Base-by-base conservation (phyloP, 2,888 invertebrate species). In the Drosophila cognata region DNA sequence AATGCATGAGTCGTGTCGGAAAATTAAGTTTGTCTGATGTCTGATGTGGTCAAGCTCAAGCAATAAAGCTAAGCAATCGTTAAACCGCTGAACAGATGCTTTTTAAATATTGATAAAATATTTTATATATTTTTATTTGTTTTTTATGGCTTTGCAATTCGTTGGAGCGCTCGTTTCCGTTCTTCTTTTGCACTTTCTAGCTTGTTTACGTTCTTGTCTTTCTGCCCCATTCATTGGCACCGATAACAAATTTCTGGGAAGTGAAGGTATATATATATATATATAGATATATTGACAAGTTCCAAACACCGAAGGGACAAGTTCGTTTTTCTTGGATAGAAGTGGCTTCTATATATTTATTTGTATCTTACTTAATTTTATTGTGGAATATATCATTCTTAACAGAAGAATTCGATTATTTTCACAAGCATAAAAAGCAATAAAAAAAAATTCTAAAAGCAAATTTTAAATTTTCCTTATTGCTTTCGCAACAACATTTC, bases 1-100 rank as follows among this genome's bases (percentile, higher is more conserved):
- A 81, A 74, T 79, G 81, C 71, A 73, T 29, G 65, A 51, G 62
- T 53, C 64, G 63, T 65, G 48, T 62, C 35, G 18, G 43, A 36
- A 60, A 62, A 69, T 61, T 38, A 38, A 52, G 50, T 33, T 36
- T 62, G 25, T 16, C 50, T 46, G 28, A 36, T 62, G 25, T 16
- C 50, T 46, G 28, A 36, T 66, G 50, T 60, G 51, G 8, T 21
- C 36, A 50, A 36, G 53, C 52, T 29, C 53, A 38, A 55, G 35
- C 53, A 38, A 55, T 56, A 33, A 41, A 48, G 46, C 63, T 38
- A 35, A 53, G 50, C 53, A 18, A 57, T 36, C n/a, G 31, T 13
- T 38, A 18, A 16, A 25, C 0, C 25, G 31, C 8, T 11, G 13
- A 1, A 16, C 28, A 36, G 31, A 67, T 66, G 29, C 29, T 2